Evolutionary conservation across 2,113 vertebrate genomes (phyloP).

Genomic region (Phasianus colchicus): DNA sequence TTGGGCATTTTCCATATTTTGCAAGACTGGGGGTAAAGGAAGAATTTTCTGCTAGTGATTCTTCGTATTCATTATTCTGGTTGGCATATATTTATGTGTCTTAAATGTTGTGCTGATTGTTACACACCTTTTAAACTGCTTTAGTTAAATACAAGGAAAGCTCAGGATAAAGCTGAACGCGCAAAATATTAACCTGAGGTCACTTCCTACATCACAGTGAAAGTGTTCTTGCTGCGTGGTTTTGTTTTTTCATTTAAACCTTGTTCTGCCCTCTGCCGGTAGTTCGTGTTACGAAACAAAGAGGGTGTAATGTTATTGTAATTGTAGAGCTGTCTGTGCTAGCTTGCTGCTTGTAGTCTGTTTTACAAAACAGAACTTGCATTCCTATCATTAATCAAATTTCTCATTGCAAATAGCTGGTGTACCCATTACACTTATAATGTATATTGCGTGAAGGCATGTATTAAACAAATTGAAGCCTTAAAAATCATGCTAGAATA

Average conservation of each 20-base stretch:
- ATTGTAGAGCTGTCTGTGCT: background rate
- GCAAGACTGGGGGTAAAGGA: background rate
- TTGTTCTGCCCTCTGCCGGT: conserved; percentile 47
- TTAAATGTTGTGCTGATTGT: background rate
- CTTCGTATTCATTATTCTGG: background rate
- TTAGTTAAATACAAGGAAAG: conserved; percentile 9
- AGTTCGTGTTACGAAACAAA: accelerated
- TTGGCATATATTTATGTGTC: background rate
- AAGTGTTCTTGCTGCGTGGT: background rate
- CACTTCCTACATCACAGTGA: background rate
- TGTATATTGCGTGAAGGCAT: background rate
- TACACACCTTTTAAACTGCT: background rate
- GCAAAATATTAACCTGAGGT: background rate
- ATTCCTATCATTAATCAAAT: background rate
- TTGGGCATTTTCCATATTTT: background rate
- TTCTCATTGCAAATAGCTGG: background rate
- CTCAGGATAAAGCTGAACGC: background rate
- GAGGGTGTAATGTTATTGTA: accelerated
- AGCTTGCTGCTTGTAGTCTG: background rate
- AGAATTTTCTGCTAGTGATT: background rate
- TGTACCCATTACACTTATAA: background rate
- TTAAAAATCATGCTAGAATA: background rate
- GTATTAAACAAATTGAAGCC: background rate
- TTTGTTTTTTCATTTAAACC: background rate
- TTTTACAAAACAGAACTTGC: background rate